Evolutionary conservation across 2,797 vertebrate species (phyloP).

Genomic region (Cuniculus paca): DNA sequence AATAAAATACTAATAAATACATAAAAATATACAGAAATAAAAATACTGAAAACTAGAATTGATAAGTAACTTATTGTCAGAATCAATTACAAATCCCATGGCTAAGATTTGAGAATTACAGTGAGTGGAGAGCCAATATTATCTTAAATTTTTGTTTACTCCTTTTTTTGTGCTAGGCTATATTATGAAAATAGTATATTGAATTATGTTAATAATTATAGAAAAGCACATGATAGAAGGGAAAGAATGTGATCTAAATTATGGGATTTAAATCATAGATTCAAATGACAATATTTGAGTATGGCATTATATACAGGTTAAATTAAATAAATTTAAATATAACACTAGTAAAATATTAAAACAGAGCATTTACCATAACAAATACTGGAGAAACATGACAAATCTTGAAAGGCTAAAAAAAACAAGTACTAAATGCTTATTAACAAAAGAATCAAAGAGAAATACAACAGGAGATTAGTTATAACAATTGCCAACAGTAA

Average conservation of each 20-base stretch:
- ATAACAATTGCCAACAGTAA: background rate
- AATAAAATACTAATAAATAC: slow-evolving; percentile 9
- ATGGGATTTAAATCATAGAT: background rate
- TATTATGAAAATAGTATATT: background rate
- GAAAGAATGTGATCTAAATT: background rate
- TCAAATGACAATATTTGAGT: background rate
- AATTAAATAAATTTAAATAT: background rate
- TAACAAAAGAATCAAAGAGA: background rate
- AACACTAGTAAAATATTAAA: background rate
- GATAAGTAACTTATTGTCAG: background rate
- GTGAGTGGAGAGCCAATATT: background rate
- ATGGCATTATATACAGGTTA: background rate
- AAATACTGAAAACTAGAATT: slow-evolving; percentile 3
- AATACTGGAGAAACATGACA: background rate
- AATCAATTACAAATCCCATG: background rate
- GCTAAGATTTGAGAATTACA: background rate
- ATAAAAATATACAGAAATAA: slow-evolving; percentile 1
- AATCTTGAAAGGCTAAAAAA: background rate
- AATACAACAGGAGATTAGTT: background rate
- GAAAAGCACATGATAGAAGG: background rate
- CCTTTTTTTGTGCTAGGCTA: background rate
- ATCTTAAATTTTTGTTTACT: background rate
- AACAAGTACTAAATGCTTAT: background rate
- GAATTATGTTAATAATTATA: background rate
- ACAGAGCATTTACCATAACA: background rate